These are phyloP conservation scores for Dromococcyx pavoninus DNA, from an alignment of 2,797 vertebrate species.

Conservation along the genomic window DNA sequence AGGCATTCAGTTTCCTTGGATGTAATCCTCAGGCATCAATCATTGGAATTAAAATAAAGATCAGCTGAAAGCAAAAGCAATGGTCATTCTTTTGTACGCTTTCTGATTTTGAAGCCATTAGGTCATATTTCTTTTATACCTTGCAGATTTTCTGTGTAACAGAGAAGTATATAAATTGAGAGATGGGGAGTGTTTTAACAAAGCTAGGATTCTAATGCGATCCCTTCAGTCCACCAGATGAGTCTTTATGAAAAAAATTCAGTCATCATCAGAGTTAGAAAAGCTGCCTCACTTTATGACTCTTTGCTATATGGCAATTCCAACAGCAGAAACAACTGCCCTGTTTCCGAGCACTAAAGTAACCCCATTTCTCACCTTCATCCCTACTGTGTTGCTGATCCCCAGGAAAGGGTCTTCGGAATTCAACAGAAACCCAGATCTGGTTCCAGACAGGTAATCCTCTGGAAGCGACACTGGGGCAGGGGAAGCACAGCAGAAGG, in stretches of 20 bases:
- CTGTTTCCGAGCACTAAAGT: not conserved
- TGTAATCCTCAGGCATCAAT: not conserved
- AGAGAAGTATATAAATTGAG: not conserved
- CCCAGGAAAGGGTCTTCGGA: not conserved
- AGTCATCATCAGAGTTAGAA: not conserved
- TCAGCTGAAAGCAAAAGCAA: not conserved
- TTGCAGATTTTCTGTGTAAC: not conserved
- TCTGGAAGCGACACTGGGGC: not conserved
- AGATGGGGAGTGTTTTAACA: not conserved
- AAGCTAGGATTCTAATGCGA: not conserved
- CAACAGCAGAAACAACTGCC: not conserved
- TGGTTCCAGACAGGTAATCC: not conserved
- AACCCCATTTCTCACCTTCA: not conserved
- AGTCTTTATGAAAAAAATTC: not conserved
- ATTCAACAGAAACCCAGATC: not conserved
- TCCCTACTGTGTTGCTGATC: not conserved
- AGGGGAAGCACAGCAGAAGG: not conserved
- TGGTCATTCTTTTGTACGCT: not conserved
- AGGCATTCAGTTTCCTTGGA: not conserved
- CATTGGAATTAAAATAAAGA: not conserved
- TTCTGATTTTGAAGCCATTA: not conserved
- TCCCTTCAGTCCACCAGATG: not conserved
- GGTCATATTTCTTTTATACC: not conserved
- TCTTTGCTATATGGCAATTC: not conserved
- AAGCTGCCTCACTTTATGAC: not conserved